Evolutionary conservation across 2,888 invertebrate species (phyloP).

Genomic region (Agriopis marginaria): DNA sequence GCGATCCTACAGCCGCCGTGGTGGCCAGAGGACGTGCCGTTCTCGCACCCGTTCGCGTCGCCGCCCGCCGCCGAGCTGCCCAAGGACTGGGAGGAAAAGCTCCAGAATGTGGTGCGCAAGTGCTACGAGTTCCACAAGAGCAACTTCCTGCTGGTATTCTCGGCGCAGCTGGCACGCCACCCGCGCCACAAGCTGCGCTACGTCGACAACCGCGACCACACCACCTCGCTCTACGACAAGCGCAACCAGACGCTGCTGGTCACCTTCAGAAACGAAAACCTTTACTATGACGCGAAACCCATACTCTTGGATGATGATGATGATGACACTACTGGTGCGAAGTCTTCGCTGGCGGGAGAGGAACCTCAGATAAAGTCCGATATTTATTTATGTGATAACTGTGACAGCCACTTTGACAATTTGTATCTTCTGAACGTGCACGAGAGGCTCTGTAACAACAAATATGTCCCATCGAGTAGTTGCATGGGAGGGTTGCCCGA

Average conservation of each 20-base stretch:
- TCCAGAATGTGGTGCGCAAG: conserved; percentile 88
- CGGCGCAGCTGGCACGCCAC: conserved; percentile 89
- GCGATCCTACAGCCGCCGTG: conserved; percentile 88
- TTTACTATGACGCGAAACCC: conserved; percentile 79
- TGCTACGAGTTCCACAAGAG: conserved; percentile 91
- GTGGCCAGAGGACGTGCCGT: conserved; percentile 90
- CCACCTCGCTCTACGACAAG: conserved; percentile 90
- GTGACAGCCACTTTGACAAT: conserved; percentile 90
- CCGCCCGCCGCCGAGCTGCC: conserved; percentile 77
- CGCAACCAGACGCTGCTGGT: conserved; percentile 89
- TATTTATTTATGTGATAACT: conserved; percentile 91
- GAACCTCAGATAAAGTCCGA: conserved; percentile 85
- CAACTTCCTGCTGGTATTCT: conserved; percentile 89
- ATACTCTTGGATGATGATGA: conserved; percentile 33
- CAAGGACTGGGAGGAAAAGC: conserved; percentile 86
- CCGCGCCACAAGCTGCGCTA: conserved; percentile 88
- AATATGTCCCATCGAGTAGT: conserved; percentile 56
- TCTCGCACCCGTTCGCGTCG: conserved; percentile 88
- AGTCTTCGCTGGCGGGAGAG: conserved; percentile 6
- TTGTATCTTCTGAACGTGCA: conserved; percentile 71
- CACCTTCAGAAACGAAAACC: conserved; percentile 91
- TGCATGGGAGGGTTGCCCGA: conserved; percentile 69
- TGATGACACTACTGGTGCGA: conserved; percentile 22
- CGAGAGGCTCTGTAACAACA: conserved; percentile 80
- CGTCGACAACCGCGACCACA: conserved; percentile 90